Evolutionary conservation across 2,113 vertebrate species (phyloP).

Genomic region (Seriola quinqueradiata): DNA sequence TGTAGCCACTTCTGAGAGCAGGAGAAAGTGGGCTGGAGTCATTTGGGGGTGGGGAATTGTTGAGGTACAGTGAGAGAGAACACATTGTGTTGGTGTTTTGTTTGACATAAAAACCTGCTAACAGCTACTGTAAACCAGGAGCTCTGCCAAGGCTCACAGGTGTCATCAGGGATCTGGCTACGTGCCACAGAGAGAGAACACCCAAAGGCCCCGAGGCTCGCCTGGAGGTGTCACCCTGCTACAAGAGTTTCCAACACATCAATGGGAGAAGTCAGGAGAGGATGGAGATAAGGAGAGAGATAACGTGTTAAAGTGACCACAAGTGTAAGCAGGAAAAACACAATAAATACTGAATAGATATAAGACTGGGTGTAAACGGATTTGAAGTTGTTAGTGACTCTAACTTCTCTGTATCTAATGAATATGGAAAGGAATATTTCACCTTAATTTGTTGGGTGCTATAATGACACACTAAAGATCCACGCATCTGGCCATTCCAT

Average conservation of each 20-base stretch:
- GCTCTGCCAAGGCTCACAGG: constrained; percentile 78
- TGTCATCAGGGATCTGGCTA: constrained; percentile 74
- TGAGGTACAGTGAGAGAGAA: constrained; percentile 58
- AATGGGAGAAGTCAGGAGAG: constrained; percentile 17
- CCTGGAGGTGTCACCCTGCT: constrained; percentile 56
- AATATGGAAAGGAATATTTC: constrained; percentile 23
- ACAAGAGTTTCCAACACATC: constrained; percentile 46
- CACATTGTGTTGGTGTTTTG: constrained; percentile 75
- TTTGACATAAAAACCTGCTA: constrained; percentile 75
- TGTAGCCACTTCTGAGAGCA: constrained; percentile 38
- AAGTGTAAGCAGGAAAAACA: not conserved
- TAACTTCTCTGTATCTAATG: constrained; percentile 26
- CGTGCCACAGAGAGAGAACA: constrained; percentile 55
- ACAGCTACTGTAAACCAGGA: constrained; percentile 76
- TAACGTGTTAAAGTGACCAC: not conserved
- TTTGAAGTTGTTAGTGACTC: not conserved
- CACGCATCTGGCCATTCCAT: constrained; percentile 49
- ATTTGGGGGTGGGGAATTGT: constrained; percentile 52
- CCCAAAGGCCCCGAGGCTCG: constrained; percentile 57
- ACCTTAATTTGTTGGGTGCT: constrained; percentile 37
- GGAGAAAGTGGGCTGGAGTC: constrained; percentile 70
- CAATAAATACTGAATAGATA: not conserved
- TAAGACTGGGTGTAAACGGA: not conserved
- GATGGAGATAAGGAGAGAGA: constrained; percentile 18
- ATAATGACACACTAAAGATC: constrained; percentile 63